Evolutionary conservation across 2,888 invertebrate species (phyloP), one percentile per base, ranked within the genome.

Genomic region (Theretra japonica): DNA sequence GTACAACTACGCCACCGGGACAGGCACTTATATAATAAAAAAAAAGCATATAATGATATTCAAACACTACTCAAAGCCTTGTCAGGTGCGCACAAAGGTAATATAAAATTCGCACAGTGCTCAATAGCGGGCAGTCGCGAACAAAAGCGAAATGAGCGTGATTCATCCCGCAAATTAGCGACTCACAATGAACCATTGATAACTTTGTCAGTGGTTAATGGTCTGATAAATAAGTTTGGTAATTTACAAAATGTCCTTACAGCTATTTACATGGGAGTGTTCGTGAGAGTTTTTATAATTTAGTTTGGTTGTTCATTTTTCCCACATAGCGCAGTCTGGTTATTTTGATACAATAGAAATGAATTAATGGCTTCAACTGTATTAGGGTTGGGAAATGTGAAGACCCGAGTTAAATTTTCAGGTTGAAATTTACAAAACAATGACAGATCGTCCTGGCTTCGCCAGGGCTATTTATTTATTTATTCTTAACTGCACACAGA

Each of bases 151-250:
- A 80, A 79, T 75, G 73, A 70, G 73, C 68, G n/a, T 57, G 25
- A 83, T 82, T 85, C 77, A 75, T 78, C 82, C 76, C 74, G 73
- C 76, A 75, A 80, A 79, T 82, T 82, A 80, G 76, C 72, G 77
- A 70, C 75, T 58, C 76, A 77, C 75, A 80, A 80, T 80, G 74
- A 59, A 11, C 68, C 58, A 75, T 79, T 77, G 75, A 74, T 58
- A 65, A 72, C 68, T 74, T 82, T 84, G 81, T 84, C 33, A 75
- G 75, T 79, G 80, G 28, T 75, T 81, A 85, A 73, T 82, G 79
- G 77, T 72, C 82, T 82, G 84, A 77, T 74, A 85, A 85, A 85
- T 84, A 82, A 81, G 84, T 81, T 58, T 58, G 70, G 65, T 65
- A 65, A 23, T 30, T 65, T 23, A 33, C 57, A 57, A 21, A 69